Conservation (phyloP, 1,140 invertebrate genomes). For the Drosophila willistoni region DNA sequence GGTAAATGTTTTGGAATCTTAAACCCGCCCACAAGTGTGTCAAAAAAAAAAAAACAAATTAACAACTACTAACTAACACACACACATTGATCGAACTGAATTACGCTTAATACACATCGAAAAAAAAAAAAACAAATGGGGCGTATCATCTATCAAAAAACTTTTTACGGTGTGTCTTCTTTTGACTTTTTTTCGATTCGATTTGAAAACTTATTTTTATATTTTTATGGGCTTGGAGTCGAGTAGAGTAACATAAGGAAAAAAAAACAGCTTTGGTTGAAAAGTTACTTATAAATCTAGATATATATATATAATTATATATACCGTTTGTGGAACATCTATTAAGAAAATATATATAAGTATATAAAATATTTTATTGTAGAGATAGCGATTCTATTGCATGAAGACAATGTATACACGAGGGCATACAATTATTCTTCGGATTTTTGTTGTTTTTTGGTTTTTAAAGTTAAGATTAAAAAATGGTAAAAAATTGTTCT, state of each 20-base stretch:
- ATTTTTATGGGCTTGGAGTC: background rate
- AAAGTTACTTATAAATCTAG: conserved; percentile 8
- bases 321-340: background rate
- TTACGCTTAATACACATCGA: background rate
- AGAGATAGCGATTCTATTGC: background rate
- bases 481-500: conserved; percentile 16
- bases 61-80: background rate
- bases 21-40: background rate
- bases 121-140: background rate
- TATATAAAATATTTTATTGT: background rate
- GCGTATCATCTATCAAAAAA: background rate
- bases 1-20: background rate
- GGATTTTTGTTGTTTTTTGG: conserved; percentile 18
- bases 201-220: conserved; percentile 3
- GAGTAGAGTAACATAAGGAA: background rate
- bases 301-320: background rate
- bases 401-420: conserved; percentile 14
- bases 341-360: conserved; percentile 3
- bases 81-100: too few relatives aligned
- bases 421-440: conserved; percentile 18
- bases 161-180: background rate
- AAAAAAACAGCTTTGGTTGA: background rate
- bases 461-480: background rate
- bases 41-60: background rate
- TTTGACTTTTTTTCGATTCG: background rate